These are phyloP conservation scores for Chirona hameri DNA, from an alignment of 2,888 invertebrate species.

Conservation along the genomic window DNA sequence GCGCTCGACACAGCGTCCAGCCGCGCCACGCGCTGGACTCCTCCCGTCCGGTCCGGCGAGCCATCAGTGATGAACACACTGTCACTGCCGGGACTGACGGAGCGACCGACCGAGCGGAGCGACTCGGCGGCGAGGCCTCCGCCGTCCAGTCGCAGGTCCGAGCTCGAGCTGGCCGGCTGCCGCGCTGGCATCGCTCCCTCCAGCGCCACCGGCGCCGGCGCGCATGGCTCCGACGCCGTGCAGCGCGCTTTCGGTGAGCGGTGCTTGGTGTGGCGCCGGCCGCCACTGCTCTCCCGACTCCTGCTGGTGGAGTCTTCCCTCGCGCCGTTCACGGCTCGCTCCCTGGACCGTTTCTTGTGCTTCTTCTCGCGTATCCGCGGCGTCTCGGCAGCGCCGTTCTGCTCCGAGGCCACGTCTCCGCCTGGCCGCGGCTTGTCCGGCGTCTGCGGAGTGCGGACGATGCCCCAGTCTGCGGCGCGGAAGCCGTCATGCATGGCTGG, in stretches of 20 bases:
- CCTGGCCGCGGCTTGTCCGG: slow-evolving; percentile 41
- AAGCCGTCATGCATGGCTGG: slow-evolving; percentile 48
- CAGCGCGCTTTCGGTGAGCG: background rate
- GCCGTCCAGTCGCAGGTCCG: slow-evolving; percentile 8
- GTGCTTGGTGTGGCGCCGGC: background rate
- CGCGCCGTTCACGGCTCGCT: slow-evolving; percentile 25
- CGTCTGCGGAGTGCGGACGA: slow-evolving; percentile 42
- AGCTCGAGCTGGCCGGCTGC: background rate
- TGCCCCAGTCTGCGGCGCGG: slow-evolving; percentile 45
- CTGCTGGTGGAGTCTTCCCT: background rate
- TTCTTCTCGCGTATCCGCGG: slow-evolving; percentile 35
- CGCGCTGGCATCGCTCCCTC: background rate
- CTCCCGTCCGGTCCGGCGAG: slow-evolving; percentile 44
- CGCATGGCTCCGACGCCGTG: background rate
- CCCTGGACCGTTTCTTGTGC: slow-evolving; percentile 38
- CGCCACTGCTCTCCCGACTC: background rate
- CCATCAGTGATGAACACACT: slow-evolving; percentile 67
- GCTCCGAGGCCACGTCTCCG: slow-evolving; percentile 38
- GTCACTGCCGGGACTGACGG: slow-evolving; percentile 86
- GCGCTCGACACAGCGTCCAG: background rate
- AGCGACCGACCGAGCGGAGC: slow-evolving; percentile 78
- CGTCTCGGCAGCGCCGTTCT: slow-evolving; percentile 34
- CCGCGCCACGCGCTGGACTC: background rate
- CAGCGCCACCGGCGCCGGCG: too few relatives aligned
- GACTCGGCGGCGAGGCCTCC: slow-evolving; percentile 66